Conservation (phyloP, 2,888 invertebrate species). For the Sussaba pulchella region DNA sequence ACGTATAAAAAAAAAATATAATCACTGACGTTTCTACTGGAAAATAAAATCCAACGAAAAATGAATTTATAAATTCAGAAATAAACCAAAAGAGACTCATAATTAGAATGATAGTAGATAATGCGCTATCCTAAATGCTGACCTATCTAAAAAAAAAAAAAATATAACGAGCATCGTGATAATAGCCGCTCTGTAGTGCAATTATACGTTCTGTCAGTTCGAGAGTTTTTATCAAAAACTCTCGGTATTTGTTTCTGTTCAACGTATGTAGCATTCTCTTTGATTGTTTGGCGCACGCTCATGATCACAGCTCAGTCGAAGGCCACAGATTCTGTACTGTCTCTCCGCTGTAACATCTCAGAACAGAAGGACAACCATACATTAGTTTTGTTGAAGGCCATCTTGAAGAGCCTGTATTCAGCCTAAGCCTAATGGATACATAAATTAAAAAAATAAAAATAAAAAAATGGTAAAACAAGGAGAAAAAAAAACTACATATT, state of each 20-base stretch:
- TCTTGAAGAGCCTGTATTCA: slow-evolving; percentile 70
- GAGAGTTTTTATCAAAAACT: slow-evolving; percentile 81
- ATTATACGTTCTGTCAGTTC: slow-evolving; percentile 79
- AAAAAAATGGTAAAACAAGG: too few species aligned
- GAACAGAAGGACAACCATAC: slow-evolving; percentile 85
- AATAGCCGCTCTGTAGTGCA: slow-evolving; percentile 79
- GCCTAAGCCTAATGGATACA: slow-evolving; percentile 76
- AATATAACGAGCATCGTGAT: slow-evolving; percentile 72
- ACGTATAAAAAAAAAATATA: too few species aligned
- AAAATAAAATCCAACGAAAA: slow-evolving; percentile 1
- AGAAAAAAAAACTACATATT: too few species aligned
- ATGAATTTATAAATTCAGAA: neutral
- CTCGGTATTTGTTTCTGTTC: slow-evolving; percentile 81
- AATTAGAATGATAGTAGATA: slow-evolving; percentile 75
- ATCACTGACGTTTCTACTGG: too few species aligned
- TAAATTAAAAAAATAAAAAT: slow-evolving; percentile 27
- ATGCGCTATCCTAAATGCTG: slow-evolving; percentile 82
- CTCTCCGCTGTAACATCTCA: slow-evolving; percentile 85
- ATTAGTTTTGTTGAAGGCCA: slow-evolving; percentile 84
- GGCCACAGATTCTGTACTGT: slow-evolving; percentile 84
- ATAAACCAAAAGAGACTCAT: slow-evolving; percentile 73
- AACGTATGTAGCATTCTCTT: slow-evolving; percentile 83
- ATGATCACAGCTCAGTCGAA: slow-evolving; percentile 84
- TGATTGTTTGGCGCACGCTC: slow-evolving; percentile 84
- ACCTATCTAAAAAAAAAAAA: slow-evolving; percentile 84